Evolutionary conservation across 2,888 invertebrate genomes (phyloP).

Genomic region (Cerastoderma edule): DNA sequence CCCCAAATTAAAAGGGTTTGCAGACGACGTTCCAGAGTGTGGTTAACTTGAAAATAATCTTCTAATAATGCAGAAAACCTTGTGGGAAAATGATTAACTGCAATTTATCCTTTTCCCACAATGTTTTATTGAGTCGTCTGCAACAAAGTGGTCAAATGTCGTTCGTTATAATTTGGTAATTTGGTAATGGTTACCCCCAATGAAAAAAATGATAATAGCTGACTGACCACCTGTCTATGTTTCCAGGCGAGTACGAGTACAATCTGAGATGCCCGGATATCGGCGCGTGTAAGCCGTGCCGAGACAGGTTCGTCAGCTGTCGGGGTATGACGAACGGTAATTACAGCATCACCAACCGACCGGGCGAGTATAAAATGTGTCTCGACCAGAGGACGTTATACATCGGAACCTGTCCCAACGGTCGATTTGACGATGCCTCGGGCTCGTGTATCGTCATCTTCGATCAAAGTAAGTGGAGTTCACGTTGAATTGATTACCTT

Average conservation of each 20-base stretch:
- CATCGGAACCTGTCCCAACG: slow-evolving; percentile 61
- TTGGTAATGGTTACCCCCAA: too few species aligned
- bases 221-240: background rate
- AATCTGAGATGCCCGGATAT: slow-evolving; percentile 60
- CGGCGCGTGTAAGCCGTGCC: slow-evolving; percentile 62
- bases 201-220: background rate
- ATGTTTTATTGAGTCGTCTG: too few species aligned
- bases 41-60: too few species aligned
- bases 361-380: slow-evolving; percentile 67
- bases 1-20: too few species aligned
- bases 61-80: too few species aligned
- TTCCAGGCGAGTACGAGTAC: slow-evolving; percentile 65
- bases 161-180: too few species aligned
- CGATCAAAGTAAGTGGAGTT: slow-evolving; percentile 61
- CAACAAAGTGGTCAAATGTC: too few species aligned
- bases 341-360: slow-evolving; percentile 62
- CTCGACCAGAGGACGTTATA: slow-evolving; percentile 64
- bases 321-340: slow-evolving; percentile 66
- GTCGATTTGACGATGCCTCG: slow-evolving; percentile 62
- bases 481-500: too few species aligned
- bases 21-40: too few species aligned
- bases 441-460: slow-evolving; percentile 57
- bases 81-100: too few species aligned
- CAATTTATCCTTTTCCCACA: too few species aligned
- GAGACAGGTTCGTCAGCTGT: slow-evolving; percentile 64